A percentile compares a stretch with the other conserved stretches of the same genome.
phyloP scores from a whole-genome alignment of 2,113 vertebrate genomes.

The Aspiorhynchus laticeps region DNA sequence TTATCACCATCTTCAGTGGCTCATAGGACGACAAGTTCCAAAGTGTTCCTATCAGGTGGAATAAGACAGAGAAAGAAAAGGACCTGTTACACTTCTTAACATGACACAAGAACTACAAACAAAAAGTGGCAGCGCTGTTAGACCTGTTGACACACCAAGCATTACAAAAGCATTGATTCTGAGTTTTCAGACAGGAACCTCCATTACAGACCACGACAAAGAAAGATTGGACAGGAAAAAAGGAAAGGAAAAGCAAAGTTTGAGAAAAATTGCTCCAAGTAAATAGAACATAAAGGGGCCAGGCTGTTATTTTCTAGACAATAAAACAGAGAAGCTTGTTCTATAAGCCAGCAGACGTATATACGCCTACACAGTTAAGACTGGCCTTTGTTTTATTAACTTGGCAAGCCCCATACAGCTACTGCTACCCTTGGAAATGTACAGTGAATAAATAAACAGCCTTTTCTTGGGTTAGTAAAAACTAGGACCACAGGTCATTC shows the following conservation, averaged over 20 bases:
- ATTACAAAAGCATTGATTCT: not conserved
- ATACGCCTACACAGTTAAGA: constrained; percentile 22
- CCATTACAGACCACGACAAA: not conserved
- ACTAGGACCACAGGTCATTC: not conserved
- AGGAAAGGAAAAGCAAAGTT: not conserved
- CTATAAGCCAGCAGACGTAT: not conserved
- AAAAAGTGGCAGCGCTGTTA: not conserved
- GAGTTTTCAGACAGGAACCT: not conserved
- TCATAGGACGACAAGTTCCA: constrained; percentile 99
- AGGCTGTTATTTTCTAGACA: constrained; percentile 15
- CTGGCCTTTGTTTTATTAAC: constrained; percentile 32
- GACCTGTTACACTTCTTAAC: not conserved
- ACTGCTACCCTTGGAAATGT: constrained; percentile 6
- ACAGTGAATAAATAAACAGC: constrained; percentile 34
- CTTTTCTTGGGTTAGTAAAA: constrained; percentile 17
- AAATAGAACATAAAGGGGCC: not conserved
- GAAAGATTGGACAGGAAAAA: not conserved
- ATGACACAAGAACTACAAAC: not conserved
- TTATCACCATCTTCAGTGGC: constrained; percentile 99
- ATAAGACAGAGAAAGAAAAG: not conserved
- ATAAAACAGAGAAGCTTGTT: constrained; percentile 14
- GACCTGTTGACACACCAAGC: not conserved
- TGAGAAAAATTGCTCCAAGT: not conserved
- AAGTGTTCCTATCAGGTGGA: constrained; percentile 82
- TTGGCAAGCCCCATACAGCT: not conserved